Percentiles rank a stretch among this genome's conserved stretches.
These are phyloP conservation scores for Dicycla oo DNA, from an alignment of 2,888 invertebrate genomes.

Conservation along the genomic window DNA sequence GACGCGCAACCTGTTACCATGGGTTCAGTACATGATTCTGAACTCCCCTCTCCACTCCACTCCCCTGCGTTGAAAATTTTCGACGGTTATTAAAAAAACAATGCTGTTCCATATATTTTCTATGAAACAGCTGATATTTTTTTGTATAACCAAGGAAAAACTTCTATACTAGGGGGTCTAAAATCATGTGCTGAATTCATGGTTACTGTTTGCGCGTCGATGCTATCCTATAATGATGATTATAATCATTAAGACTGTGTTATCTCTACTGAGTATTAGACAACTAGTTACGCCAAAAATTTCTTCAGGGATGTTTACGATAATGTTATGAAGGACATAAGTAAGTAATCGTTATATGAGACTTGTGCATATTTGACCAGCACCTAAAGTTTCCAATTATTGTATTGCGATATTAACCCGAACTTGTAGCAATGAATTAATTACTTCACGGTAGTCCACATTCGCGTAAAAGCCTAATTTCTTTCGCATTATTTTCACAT, in stretches of 20 bases:
- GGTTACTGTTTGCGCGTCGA: too few relatives aligned
- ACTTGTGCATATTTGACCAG: not conserved
- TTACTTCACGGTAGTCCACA: constrained; percentile 13
- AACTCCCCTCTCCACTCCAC: too few relatives aligned
- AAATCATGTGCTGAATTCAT: too few relatives aligned
- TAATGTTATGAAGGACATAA: not conserved
- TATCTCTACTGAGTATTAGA: not conserved
- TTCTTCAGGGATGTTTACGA: not conserved
- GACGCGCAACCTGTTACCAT: not conserved
- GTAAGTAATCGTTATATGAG: not conserved
- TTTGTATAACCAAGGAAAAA: too few relatives aligned
- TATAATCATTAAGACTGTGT: not conserved
- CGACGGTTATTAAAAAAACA: not conserved
- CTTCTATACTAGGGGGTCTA: too few relatives aligned
- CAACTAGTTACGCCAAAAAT: too few relatives aligned
- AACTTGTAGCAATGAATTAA: constrained; percentile 21
- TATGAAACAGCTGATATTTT: too few relatives aligned
- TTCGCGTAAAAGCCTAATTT: constrained; percentile 1
- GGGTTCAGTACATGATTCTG: not conserved
- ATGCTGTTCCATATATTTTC: not conserved
- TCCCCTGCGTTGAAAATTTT: not conserved
- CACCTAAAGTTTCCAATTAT: not conserved
- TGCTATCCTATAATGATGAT: not conserved
- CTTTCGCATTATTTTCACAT: not conserved
- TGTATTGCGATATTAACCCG: constrained; percentile 8